These are phyloP conservation scores for Littorina saxatilis DNA, from an alignment of 1,140 invertebrate species.

Conservation along the genomic window DNA sequence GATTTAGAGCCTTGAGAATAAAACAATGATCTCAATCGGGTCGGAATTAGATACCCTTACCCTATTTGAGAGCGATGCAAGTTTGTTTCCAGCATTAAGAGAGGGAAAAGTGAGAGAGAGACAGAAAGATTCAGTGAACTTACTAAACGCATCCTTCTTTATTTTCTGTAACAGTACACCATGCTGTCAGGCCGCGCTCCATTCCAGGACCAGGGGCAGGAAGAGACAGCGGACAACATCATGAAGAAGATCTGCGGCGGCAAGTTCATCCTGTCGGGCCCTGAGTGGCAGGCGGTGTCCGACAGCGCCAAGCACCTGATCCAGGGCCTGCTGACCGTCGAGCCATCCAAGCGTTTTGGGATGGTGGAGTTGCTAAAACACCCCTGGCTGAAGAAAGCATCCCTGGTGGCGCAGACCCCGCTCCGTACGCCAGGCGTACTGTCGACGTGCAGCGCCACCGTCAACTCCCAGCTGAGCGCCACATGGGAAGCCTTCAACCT, in stretches of 20 bases:
- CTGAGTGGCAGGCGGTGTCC: slow-evolving; percentile 86
- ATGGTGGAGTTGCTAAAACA: slow-evolving; percentile 82
- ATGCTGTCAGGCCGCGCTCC: slow-evolving; percentile 91
- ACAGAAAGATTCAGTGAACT: too few species aligned
- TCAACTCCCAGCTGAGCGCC: slow-evolving; percentile 76
- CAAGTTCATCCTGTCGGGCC: slow-evolving; percentile 81
- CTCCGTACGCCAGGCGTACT: slow-evolving; percentile 81
- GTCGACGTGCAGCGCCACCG: slow-evolving; percentile 53
- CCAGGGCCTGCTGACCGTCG: slow-evolving; percentile 85
- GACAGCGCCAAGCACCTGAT: slow-evolving; percentile 86
- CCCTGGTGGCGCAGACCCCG: slow-evolving; percentile 75
- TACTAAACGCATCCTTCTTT: too few species aligned
- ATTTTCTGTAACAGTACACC: slow-evolving; percentile 82
- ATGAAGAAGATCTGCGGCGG: slow-evolving; percentile 88
- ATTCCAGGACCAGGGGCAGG: slow-evolving; percentile 81
- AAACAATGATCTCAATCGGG: too few species aligned
- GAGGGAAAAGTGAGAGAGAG: too few species aligned
- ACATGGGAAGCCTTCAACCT: slow-evolving; percentile 84
- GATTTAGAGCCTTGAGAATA: too few species aligned
- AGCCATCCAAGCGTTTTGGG: slow-evolving; percentile 84
- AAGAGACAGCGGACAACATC: slow-evolving; percentile 84
- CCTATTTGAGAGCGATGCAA: too few species aligned
- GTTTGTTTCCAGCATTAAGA: too few species aligned
- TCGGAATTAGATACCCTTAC: too few species aligned
- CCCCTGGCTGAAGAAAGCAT: slow-evolving; percentile 80